Percentiles rank a stretch among this genome's conserved stretches.
Conservation (phyloP, 2,113 vertebrate genomes). For the Triplophysa dalaica region DNA sequence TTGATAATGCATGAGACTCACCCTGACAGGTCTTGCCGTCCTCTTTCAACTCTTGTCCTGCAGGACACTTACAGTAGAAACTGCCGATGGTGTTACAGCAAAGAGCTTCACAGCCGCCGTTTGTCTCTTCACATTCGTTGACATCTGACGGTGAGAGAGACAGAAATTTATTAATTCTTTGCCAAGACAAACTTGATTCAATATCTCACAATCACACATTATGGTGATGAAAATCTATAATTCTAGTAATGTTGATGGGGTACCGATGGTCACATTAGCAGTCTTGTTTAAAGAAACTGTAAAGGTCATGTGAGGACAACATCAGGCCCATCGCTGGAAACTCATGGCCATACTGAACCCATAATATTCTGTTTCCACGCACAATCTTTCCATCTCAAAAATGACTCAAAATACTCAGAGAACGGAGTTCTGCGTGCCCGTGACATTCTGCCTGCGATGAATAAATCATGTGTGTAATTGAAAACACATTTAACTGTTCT, state of each 20-base stretch:
- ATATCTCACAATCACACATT: too few species aligned
- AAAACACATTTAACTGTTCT: constrained; percentile 1
- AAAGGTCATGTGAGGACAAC: not conserved
- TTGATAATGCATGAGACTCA: constrained; percentile 50
- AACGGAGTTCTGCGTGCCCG: not conserved
- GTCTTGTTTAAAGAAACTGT: too few species aligned
- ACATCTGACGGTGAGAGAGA: constrained; percentile 70
- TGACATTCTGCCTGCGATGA: not conserved
- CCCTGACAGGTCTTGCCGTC: constrained; percentile 78
- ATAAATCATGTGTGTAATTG: not conserved
- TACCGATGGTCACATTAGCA: too few species aligned
- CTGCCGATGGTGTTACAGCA: constrained; percentile 83
- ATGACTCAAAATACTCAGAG: not conserved
- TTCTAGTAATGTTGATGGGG: too few species aligned
- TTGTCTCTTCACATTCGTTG: constrained; percentile 75
- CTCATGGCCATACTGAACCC: constrained; percentile 19
- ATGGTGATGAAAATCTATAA: too few species aligned
- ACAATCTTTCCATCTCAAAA: constrained; percentile 23
- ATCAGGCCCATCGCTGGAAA: constrained; percentile 16
- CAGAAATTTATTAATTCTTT: not conserved
- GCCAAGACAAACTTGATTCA: too few species aligned
- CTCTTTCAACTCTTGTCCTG: constrained; percentile 68
- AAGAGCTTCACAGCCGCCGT: constrained; percentile 73
- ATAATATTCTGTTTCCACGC: constrained; percentile 33
- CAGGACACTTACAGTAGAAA: constrained; percentile 78